Evolutionary conservation across 92 coral and sea anemone species (phyloP).

Genomic region (Blastomussa wellsi): DNA sequence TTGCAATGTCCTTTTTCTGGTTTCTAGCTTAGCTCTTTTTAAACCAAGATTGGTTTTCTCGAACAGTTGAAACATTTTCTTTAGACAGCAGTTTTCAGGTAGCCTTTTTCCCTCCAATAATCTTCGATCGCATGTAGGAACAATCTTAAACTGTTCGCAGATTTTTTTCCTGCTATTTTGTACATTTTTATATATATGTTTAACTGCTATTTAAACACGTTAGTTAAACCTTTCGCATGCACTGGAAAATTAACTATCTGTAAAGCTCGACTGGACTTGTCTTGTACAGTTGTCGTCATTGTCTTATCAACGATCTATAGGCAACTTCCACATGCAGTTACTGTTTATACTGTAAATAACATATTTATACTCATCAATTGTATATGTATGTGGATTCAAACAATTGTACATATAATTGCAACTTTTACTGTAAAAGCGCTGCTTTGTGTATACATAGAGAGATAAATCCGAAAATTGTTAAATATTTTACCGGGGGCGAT

Average conservation of each 20-base stretch:
- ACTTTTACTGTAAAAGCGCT: background rate
- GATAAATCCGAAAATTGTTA: background rate
- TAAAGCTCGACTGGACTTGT: background rate
- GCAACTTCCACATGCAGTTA: background rate
- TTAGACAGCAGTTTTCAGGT: background rate
- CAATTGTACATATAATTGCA: background rate
- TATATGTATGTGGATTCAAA: background rate
- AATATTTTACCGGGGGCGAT: background rate
- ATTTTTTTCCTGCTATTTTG: background rate
- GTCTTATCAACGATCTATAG: background rate
- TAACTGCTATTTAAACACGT: conserved; percentile 22
- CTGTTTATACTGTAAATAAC: conserved; percentile 10
- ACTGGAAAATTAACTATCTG: background rate
- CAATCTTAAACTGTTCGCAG: conserved; percentile 5
- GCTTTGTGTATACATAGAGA: no score
- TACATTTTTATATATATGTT: background rate
- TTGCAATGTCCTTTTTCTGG: background rate
- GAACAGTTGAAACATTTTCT: background rate
- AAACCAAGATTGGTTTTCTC: background rate
- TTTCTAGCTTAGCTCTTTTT: background rate
- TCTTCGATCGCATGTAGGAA: background rate
- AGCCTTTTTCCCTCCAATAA: background rate
- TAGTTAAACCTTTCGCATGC: background rate
- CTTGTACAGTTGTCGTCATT: background rate
- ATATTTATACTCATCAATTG: conserved; percentile 1